Conservation (phyloP, 2,797 vertebrate genomes). For the Sebastes diaconus region DNA sequence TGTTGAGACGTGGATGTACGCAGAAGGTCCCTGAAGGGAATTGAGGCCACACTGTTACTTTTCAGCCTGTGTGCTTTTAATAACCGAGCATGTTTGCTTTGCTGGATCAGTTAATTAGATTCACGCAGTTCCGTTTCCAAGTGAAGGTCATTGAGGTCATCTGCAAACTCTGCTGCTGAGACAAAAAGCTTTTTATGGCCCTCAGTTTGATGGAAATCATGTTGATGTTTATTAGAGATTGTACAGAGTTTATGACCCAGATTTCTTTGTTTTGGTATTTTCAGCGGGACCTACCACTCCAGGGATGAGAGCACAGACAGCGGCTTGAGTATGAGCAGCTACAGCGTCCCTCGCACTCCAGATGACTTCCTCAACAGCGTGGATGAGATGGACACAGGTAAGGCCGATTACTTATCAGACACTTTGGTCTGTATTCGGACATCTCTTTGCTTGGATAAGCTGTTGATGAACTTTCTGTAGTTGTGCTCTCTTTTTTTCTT, state of each 20-base stretch:
- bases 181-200: neutral
- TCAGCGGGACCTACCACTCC: slow-evolving; percentile 97
- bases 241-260: neutral
- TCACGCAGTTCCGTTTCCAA: slow-evolving; percentile 3
- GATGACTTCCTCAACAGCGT: slow-evolving; percentile 99
- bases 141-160: slow-evolving; percentile 2
- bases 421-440: neutral
- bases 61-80: slow-evolving; percentile 28
- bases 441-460: neutral
- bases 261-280: neutral
- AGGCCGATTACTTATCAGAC: neutral
- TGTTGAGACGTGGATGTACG: slow-evolving; percentile 10
- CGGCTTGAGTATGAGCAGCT: slow-evolving; percentile 98
- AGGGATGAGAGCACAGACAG: slow-evolving; percentile 99
- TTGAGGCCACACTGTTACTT: slow-evolving; percentile 28
- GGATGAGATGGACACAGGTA: slow-evolving; percentile 99
- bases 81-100: slow-evolving; percentile 21
- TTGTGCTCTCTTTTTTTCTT: neutral
- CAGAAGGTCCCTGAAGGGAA: slow-evolving; percentile 13
- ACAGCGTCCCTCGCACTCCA: slow-evolving; percentile 97
- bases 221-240: neutral
- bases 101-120: slow-evolving; percentile 23
- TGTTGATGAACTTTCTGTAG: neutral
- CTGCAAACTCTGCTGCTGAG: neutral
- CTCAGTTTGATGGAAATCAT: neutral